Evolutionary conservation across 2,113 vertebrate genomes (phyloP), one percentile per base, ranked within the genome.

Genomic region (Mesocricetus auratus): DNA sequence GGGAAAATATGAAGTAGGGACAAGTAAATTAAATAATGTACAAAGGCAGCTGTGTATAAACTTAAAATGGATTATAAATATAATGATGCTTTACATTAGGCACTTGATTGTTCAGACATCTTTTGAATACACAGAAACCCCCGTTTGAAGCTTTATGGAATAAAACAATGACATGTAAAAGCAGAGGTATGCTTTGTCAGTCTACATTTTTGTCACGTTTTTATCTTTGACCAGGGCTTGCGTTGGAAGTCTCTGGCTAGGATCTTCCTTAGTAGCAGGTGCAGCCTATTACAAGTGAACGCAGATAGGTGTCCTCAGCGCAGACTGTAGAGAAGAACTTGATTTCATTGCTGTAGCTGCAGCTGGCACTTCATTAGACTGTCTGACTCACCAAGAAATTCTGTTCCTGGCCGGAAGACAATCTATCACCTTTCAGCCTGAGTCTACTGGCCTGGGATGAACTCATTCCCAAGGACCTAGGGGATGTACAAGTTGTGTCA

Each of bases 351-450:
- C 78, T 89, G 21, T 78, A 68, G 45, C 86, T 50, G 83, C 11
- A 91, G 56, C 26, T 53, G 93, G 39, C 31, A 93, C 53, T 68
- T 89, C 45, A 16, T 87, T 88, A 86, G 68, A 42, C 81, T 16
- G 22, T 22, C 47, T 89, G 89, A 62, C 53, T 93, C 86, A 93
- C 42, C 39, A 73, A 81, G 77, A 93, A 89, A 79, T 3, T 36
- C 33, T 68, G 10, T n/a, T 7, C 69, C 78, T 56, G 71, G 45
- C 71, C n/a, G 74, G 71, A 68, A 90, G 26, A 90, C 60, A 74
- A 62, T 53, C 13, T 94, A 94, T 95, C 86, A 86, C 33, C 82
- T 89, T 94, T 95, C 75, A 91, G 73, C 24, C 39, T 88, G 74
- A 92, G 33, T 78, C 81, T 78, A 69, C 11, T 74, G 79, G 58